These are phyloP conservation scores for Scolanthus callimorphus DNA, from an alignment of 92 coral and sea anemone genomes.

Conservation along the genomic window DNA sequence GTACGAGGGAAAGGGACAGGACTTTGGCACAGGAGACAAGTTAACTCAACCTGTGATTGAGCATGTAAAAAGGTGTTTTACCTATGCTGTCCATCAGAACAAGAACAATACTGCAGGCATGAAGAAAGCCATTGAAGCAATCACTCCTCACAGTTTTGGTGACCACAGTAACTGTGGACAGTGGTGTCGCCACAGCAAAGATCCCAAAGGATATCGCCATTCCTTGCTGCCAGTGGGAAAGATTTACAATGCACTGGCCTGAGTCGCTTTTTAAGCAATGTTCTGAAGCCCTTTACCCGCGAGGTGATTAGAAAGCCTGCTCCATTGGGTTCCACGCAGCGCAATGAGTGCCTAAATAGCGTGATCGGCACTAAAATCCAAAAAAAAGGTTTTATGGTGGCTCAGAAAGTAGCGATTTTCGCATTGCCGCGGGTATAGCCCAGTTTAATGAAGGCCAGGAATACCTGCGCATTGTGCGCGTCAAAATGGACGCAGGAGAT, in stretches of 20 bases:
- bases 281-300: neutral
- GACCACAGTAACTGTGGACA: neutral
- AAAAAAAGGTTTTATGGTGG: slow-evolving; percentile 6
- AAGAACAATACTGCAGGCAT: neutral
- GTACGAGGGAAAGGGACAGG: neutral
- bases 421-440: neutral
- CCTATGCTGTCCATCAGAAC: neutral
- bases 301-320: slow-evolving; percentile 15
- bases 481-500: neutral
- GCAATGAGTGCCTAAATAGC: slow-evolving; percentile 22
- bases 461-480: neutral
- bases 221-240: neutral
- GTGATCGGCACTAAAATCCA: slow-evolving; percentile 17
- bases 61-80: neutral
- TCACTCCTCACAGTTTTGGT: slow-evolving; percentile 1
- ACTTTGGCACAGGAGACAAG: neutral
- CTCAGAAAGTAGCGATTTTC: slow-evolving; percentile 6
- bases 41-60: neutral
- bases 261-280: neutral
- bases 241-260: neutral
- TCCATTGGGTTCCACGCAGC: neutral
- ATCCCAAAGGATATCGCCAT: slow-evolving; percentile 2
- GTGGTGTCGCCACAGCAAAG: neutral
- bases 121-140: neutral
- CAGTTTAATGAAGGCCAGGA: neutral